Evolutionary conservation across 2,797 vertebrate species (phyloP), one percentile per base, ranked within the genome.

Genomic region (Salmo trutta): DNA sequence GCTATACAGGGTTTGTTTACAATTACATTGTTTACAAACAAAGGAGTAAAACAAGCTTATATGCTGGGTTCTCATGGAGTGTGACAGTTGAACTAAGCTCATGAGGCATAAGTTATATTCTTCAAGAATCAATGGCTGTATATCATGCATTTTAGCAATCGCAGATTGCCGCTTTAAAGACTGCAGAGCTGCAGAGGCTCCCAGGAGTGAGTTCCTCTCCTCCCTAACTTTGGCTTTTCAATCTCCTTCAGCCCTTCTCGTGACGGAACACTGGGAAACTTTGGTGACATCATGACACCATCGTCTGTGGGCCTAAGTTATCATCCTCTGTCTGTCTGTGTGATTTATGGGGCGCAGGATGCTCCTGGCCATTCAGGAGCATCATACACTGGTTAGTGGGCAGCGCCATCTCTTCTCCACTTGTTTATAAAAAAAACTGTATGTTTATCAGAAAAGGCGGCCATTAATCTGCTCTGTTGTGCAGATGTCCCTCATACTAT

Each of bases 401-500:
- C 19, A 24, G 70, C 36, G 21, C 33, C 5, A 27, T 15, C 62
- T 54, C 8, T 53, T 67, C 47, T 21, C 36, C 31, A 31, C 65
- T 29, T 65, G 41, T 56, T 33, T 53, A 51, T 21, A 76, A 76
- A 71, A 69, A 68, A 69, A 5, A 56, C 8, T 47, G 41, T 17
- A 65, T 73, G 70, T 56, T 66, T 76, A 47, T 52, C 62, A 52
- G 31, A 7, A 71, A 21, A 19, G 53, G 27, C 75, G 1, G 75
- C 21, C 14, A 7, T 62, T 77, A 47, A 65, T 74, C 67, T 62
- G 52, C 29, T 53, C 33, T 47, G 24, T 16, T 21, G 12, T 36
- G 54, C 52, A 27, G 74, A 72, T 72, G 71, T 27, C 62, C 31
- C 62, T 47, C 66, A 56, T 70, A 67, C 31, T 72, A 56, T 66